Conservation (phyloP, 2,888 invertebrate species). For the Philonicus albiceps region DNA sequence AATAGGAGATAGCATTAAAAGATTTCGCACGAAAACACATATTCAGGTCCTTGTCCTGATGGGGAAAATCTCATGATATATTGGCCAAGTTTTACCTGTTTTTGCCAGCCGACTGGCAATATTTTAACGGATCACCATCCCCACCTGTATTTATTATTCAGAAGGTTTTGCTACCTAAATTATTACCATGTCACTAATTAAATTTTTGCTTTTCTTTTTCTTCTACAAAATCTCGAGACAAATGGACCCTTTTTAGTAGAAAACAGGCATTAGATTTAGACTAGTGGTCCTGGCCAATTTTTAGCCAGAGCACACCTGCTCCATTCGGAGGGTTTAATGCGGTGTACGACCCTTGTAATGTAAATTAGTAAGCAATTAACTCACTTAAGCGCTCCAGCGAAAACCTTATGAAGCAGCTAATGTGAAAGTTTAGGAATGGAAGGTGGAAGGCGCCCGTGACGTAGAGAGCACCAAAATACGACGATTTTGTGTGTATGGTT, state of each 20-base stretch:
- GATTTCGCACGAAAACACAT: neutral
- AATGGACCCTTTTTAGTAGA: neutral
- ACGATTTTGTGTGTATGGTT: neutral
- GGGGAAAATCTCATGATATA: neutral
- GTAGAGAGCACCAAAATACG: no score
- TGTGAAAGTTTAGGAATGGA: neutral
- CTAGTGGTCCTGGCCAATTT: neutral
- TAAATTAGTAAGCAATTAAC: neutral
- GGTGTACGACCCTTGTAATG: neutral
- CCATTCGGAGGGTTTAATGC: neutral
- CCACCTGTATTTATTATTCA: neutral
- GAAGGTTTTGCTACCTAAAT: neutral
- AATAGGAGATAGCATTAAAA: neutral
- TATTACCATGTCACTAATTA: neutral
- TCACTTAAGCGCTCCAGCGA: neutral
- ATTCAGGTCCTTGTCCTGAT: neutral
- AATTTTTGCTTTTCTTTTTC: neutral
- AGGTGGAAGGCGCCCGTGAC: neutral
- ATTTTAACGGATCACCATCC: neutral
- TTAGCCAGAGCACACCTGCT: neutral
- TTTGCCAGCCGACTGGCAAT: neutral
- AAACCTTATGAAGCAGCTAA: neutral
- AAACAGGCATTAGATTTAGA: neutral
- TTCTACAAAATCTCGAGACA: neutral
- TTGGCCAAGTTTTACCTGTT: neutral